Percentiles rank a stretch among this genome's conserved stretches.
phyloP scores from a whole-genome alignment of 2,888 invertebrate genomes.

The Rapana venosa region DNA sequence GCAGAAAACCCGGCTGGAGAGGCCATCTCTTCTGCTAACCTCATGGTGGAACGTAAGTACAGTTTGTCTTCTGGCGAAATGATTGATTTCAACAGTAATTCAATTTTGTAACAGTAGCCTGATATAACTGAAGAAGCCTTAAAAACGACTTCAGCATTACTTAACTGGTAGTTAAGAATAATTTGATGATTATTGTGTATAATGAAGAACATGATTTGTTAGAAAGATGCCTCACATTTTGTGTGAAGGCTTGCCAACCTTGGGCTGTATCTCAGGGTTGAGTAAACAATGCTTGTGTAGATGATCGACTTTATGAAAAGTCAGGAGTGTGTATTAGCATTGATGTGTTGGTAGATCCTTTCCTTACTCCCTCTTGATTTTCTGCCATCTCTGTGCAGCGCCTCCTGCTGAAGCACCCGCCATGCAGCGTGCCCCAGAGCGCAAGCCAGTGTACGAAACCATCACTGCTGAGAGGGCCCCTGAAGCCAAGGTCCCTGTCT shows the following conservation, averaged over 20 bases:
- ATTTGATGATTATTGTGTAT: too few relatives aligned
- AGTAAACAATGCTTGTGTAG: too few relatives aligned
- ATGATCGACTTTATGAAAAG: too few relatives aligned
- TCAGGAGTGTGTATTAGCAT: neutral
- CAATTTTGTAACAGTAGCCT: too few relatives aligned
- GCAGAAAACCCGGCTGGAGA: conserved; percentile 77
- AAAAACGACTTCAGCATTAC: too few relatives aligned
- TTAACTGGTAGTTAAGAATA: too few relatives aligned
- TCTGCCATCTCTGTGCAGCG: neutral
- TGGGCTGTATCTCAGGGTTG: too few relatives aligned
- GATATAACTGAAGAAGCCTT: too few relatives aligned
- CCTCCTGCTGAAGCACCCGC: conserved; percentile 27
- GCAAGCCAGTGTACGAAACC: conserved; percentile 63
- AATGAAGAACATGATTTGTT: too few relatives aligned
- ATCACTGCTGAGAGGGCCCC: conserved; percentile 63
- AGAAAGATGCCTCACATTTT: too few relatives aligned
- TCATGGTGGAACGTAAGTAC: conserved; percentile 81
- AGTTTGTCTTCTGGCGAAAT: neutral
- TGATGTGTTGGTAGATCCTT: neutral
- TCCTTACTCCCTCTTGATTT: neutral
- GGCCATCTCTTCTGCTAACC: conserved; percentile 87
- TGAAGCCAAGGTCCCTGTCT: conserved; percentile 55
- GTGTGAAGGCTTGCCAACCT: too few relatives aligned
- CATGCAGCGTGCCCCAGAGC: conserved; percentile 54
- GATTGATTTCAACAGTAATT: too few relatives aligned